phyloP scores from a whole-genome alignment of 2,113 vertebrate species.

The Nycticryphes semicollaris region DNA sequence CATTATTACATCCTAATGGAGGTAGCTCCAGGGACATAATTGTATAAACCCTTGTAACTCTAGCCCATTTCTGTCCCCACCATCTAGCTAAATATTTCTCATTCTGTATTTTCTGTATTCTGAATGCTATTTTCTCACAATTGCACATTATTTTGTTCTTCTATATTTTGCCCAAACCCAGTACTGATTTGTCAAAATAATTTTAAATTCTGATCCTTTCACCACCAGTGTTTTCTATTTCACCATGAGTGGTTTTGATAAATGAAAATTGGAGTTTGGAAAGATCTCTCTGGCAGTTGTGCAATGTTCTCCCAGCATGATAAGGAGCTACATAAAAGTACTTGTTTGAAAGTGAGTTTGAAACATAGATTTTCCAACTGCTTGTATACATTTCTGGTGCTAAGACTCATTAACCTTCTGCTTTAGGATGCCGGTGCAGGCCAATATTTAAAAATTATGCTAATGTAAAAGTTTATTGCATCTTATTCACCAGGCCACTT shows the following conservation, averaged over 20 bases:
- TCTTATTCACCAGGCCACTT: background rate
- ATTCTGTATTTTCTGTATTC: background rate
- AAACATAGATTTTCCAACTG: background rate
- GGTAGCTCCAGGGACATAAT: background rate
- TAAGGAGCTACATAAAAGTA: background rate
- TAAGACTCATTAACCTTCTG: background rate
- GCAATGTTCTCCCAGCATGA: background rate
- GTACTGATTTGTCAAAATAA: background rate
- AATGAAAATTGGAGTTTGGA: background rate
- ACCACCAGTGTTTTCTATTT: background rate
- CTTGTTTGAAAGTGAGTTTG: background rate
- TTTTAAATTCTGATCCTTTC: background rate
- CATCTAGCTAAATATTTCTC: background rate
- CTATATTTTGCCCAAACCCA: background rate
- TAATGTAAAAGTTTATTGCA: background rate
- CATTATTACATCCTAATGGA: background rate
- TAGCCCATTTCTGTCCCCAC: background rate
- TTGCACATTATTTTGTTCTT: background rate
- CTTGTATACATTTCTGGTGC: background rate
- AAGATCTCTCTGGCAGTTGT: background rate
- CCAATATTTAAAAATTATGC: background rate
- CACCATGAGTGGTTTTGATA: background rate
- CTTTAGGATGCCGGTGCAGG: background rate
- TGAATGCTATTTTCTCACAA: background rate
- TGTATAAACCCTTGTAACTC: background rate